Evolutionary conservation across 2,113 vertebrate genomes (phyloP).

Genomic region (Pachyramphus minor): DNA sequence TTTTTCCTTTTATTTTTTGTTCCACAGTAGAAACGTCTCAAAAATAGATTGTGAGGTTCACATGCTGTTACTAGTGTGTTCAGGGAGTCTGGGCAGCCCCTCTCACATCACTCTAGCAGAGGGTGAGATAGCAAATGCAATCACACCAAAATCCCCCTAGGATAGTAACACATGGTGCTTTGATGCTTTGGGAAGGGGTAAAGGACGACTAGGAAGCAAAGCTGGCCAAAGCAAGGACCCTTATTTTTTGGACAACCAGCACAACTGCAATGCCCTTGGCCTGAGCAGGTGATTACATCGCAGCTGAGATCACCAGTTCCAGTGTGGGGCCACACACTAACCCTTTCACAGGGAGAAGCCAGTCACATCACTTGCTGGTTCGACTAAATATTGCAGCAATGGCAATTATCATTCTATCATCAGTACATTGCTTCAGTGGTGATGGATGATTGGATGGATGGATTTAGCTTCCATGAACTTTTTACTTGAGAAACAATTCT

Average conservation of each 20-base stretch:
- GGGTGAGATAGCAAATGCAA: rapidly evolving
- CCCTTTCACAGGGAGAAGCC: neutral
- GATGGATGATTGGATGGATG: neutral
- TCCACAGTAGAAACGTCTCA: neutral
- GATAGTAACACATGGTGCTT: neutral
- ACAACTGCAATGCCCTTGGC: neutral
- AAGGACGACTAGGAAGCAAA: neutral
- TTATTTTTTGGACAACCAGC: neutral
- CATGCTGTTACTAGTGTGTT: neutral
- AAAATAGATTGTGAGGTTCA: neutral
- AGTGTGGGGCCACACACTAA: too few relatives aligned
- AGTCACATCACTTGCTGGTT: neutral
- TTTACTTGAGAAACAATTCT: neutral
- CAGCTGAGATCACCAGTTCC: neutral
- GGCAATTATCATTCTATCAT: neutral
- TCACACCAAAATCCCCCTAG: neutral
- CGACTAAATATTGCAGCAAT: neutral
- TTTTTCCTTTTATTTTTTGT: neutral
- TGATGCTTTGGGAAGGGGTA: neutral
- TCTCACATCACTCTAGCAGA: neutral
- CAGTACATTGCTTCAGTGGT: neutral
- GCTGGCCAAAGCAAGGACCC: neutral
- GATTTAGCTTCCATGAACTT: constrained; percentile 1
- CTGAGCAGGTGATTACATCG: neutral
- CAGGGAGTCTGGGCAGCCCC: neutral